phyloP scores from a whole-genome alignment of 2,888 invertebrate genomes.

The Diarsia dahlii region DNA sequence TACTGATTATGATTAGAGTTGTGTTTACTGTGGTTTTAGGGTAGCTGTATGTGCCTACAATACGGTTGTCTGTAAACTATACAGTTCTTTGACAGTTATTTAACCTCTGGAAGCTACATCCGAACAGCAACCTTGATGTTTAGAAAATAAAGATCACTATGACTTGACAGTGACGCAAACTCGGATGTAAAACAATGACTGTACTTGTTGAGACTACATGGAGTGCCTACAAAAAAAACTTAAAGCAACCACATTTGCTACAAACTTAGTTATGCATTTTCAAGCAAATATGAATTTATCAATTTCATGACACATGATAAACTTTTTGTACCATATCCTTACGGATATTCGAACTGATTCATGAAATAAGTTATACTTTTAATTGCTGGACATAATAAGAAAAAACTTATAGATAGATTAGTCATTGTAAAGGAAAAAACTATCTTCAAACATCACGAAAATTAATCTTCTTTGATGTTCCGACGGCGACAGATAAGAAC shows the following conservation, averaged over 20 bases:
- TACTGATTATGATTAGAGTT: neutral
- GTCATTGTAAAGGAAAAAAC: neutral
- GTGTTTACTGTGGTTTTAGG: neutral
- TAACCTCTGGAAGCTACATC: neutral
- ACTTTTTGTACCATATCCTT: conserved; percentile 29
- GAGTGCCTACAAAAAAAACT: neutral
- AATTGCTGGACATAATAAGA: conserved; percentile 35
- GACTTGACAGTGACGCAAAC: neutral
- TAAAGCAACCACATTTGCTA: neutral
- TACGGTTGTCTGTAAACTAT: neutral
- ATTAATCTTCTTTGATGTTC: neutral
- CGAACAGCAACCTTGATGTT: neutral
- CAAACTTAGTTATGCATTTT: conserved; percentile 17
- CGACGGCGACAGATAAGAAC: neutral
- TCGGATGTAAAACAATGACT: neutral
- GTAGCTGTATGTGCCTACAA: neutral
- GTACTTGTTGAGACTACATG: neutral
- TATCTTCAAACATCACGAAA: neutral
- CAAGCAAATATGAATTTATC: neutral
- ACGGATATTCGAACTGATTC: conserved; percentile 47
- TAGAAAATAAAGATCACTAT: neutral
- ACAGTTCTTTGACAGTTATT: neutral
- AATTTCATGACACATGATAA: conserved; percentile 3
- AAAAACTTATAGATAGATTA: neutral
- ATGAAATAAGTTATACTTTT: conserved; percentile 25